phyloP scores from a whole-genome alignment of 2,113 vertebrate genomes.

The Dicaeum eximium region DNA sequence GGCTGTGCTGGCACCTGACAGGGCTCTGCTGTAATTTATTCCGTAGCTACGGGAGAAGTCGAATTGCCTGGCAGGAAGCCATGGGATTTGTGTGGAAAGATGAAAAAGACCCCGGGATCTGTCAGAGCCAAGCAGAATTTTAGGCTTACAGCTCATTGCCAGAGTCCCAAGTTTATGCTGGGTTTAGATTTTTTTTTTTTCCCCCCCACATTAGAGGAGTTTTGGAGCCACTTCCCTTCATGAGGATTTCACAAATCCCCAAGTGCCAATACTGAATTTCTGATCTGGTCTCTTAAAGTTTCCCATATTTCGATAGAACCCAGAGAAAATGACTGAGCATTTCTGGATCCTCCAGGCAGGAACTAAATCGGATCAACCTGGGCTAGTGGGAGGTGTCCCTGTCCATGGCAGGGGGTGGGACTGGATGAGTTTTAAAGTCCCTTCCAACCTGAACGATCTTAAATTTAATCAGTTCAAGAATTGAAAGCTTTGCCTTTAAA shows the following conservation, averaged over 20 bases:
- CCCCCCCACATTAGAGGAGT: not conserved
- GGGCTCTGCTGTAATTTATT: not conserved
- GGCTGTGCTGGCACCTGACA: not conserved
- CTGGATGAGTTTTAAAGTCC: not conserved
- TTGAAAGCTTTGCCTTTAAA: too few species aligned
- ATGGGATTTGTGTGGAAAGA: not conserved
- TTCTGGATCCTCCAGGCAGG: not conserved
- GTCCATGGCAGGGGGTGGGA: not conserved
- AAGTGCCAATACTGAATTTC: not conserved
- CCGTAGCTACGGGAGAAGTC: not conserved
- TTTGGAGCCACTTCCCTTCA: not conserved
- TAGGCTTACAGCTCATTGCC: not conserved
- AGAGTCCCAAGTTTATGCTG: too few species aligned
- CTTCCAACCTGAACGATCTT: not conserved
- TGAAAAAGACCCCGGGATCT: not conserved
- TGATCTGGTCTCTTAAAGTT: not conserved
- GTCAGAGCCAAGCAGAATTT: not conserved
- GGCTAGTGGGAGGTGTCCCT: not conserved
- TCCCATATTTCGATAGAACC: not conserved
- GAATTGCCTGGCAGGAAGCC: not conserved
- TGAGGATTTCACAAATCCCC: not conserved
- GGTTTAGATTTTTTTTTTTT: not conserved
- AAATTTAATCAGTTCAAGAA: not conserved
- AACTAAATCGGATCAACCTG: too few species aligned
- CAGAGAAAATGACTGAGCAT: rapidly evolving